Percentiles rank a stretch among this genome's conserved stretches.
Conservation (phyloP, 2,797 vertebrate species). For the Austrolebias charrua region DNA sequence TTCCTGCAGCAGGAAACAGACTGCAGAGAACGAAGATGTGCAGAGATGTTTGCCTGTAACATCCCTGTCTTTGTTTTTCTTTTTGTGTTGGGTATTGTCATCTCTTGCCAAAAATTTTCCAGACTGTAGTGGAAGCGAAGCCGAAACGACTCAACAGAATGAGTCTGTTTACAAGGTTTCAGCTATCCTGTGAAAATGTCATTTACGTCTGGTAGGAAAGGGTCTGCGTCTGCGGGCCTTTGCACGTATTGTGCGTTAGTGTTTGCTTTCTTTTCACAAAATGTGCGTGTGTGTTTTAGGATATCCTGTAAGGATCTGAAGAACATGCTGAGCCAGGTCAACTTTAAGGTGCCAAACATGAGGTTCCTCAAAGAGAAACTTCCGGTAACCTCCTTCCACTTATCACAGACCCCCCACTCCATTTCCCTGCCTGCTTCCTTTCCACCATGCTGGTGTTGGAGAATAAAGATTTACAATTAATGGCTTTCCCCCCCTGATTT, state of each 20-base stretch:
- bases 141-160: conserved; percentile 17
- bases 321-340: conserved; percentile 97
- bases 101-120: conserved; percentile 38
- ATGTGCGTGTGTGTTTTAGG: conserved; percentile 68
- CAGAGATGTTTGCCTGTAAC: conserved; percentile 68
- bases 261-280: conserved; percentile 45
- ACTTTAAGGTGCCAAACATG: conserved; percentile 99
- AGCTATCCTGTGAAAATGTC: conserved; percentile 1
- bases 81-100: conserved; percentile 31
- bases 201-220: background rate
- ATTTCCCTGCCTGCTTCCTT: conserved; percentile 25
- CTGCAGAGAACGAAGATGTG: conserved; percentile 68
- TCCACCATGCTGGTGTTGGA: background rate
- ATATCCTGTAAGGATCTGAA: conserved; percentile 99
- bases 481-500: background rate
- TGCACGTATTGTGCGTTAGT: conserved; percentile 34
- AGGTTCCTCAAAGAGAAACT: conserved; percentile 94
- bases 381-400: conserved; percentile 79
- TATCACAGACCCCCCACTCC: conserved; percentile 20
- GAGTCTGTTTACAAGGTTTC: conserved; percentile 15
- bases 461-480: conserved; percentile 20
- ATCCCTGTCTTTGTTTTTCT: conserved; percentile 60
- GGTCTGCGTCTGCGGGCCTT: background rate
- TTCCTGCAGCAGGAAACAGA: conserved; percentile 84
- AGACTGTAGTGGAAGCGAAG: conserved; percentile 38